Conservation (phyloP, 2,888 invertebrate species). For the Xylota segnis region DNA sequence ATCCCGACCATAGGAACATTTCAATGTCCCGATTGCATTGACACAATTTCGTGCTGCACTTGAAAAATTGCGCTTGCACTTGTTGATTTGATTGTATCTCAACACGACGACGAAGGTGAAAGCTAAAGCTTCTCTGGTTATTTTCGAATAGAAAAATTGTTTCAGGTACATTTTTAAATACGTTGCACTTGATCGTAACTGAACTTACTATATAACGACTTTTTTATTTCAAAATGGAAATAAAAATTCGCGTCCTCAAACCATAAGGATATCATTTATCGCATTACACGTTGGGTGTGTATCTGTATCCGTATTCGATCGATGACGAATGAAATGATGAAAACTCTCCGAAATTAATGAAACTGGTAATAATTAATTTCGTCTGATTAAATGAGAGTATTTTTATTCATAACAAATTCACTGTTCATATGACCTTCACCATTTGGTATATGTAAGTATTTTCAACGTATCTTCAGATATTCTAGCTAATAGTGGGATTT, state of each 20-base stretch:
- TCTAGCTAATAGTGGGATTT: background rate
- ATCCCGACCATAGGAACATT: constrained; percentile 40
- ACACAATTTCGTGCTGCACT: constrained; percentile 65
- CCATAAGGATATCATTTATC: background rate
- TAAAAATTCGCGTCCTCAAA: background rate
- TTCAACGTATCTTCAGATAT: background rate
- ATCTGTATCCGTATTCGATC: constrained; percentile 21
- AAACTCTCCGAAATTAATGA: background rate
- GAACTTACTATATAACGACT: constrained; percentile 57
- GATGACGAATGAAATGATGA: constrained; percentile 7
- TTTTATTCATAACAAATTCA: constrained; percentile 33
- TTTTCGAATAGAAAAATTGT: constrained; percentile 58
- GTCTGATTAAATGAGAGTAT: constrained; percentile 2
- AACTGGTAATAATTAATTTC: constrained; percentile 29
- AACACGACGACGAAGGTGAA: constrained; percentile 56
- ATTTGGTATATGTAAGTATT: background rate
- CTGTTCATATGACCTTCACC: constrained; percentile 62
- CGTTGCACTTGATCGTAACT: constrained; percentile 63
- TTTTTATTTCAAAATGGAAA: constrained; percentile 29
- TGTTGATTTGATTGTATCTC: constrained; percentile 72
- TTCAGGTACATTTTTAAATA: constrained; percentile 57
- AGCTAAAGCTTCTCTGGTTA: constrained; percentile 60
- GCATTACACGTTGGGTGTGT: constrained; percentile 33
- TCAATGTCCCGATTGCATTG: constrained; percentile 67
- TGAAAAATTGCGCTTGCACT: constrained; percentile 68